Percentiles rank a stretch among this genome's conserved stretches.
phyloP scores from a whole-genome alignment of 2,888 invertebrate species.

The Mechanitis messenoides region DNA sequence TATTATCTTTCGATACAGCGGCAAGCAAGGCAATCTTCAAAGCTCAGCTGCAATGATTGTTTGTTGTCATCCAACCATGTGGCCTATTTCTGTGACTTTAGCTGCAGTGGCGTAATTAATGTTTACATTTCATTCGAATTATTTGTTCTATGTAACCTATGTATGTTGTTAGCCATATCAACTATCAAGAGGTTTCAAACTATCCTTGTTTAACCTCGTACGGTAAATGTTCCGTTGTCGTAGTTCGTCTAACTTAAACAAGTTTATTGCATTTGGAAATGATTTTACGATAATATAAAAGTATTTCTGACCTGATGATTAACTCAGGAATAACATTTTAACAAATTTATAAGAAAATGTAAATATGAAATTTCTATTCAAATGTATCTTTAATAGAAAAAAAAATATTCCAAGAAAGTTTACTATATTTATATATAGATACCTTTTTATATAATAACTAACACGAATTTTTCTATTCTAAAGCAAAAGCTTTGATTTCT shows the following conservation, averaged over 20 bases:
- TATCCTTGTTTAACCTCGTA: background rate
- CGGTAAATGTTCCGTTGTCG: background rate
- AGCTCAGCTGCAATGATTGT: background rate
- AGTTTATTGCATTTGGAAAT: background rate
- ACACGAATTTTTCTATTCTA: too few species aligned
- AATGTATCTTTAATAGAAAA: too few species aligned
- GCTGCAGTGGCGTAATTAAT: slow-evolving; percentile 4
- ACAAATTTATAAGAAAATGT: too few species aligned
- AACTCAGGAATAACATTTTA: too few species aligned
- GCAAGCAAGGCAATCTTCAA: background rate
- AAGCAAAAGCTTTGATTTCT: too few species aligned
- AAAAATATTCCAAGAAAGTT: too few species aligned
- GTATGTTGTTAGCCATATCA: background rate
- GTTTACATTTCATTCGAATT: slow-evolving; percentile 7
- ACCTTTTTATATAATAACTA: too few species aligned
- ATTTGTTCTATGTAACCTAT: background rate
- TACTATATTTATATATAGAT: too few species aligned
- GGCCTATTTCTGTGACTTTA: slow-evolving; percentile 2
- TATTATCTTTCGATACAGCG: background rate
- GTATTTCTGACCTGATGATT: too few species aligned
- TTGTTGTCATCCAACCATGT: slow-evolving; percentile 5
- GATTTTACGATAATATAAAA: too few species aligned
- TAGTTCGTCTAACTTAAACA: slow-evolving; percentile 2
- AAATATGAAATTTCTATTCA: too few species aligned
- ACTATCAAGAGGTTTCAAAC: slow-evolving; percentile 3